phyloP scores from a whole-genome alignment of 2,113 vertebrate genomes.

The Leucosticte australis region DNA sequence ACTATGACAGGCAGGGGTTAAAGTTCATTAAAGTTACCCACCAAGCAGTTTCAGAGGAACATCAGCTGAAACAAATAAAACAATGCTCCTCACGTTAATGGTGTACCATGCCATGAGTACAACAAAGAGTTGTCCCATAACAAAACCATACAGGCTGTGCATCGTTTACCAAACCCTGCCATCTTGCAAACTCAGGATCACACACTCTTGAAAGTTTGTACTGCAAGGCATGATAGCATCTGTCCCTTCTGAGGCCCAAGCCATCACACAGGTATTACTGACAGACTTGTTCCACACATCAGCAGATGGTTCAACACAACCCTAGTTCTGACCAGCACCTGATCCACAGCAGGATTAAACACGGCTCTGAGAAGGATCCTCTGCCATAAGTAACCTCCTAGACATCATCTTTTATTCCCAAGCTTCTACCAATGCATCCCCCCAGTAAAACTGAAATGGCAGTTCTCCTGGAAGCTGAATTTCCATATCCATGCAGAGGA shows the following conservation, averaged over 20 bases:
- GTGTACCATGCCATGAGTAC: background rate
- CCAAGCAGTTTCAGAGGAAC: background rate
- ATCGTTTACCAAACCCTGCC: background rate
- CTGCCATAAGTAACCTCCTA: background rate
- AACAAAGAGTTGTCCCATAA: background rate
- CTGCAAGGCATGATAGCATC: background rate
- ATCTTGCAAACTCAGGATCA: background rate
- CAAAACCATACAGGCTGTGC: background rate
- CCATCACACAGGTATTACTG: background rate
- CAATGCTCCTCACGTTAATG: background rate
- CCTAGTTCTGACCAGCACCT: background rate
- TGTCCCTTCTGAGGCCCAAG: background rate
- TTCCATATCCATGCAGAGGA: background rate
- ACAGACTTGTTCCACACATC: accelerated
- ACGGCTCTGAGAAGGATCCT: background rate
- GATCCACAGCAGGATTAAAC: background rate
- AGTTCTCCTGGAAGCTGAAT: background rate
- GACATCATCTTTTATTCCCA: background rate
- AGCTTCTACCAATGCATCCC: background rate
- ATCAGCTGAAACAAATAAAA: background rate
- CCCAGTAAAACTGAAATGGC: background rate
- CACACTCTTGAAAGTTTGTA: background rate
- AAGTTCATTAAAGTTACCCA: background rate
- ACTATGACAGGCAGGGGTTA: background rate
- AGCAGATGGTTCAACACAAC: accelerated